Percentiles rank a stretch among this genome's conserved stretches.
Conservation (phyloP, 2,113 vertebrate species). For the Numida meleagris region DNA sequence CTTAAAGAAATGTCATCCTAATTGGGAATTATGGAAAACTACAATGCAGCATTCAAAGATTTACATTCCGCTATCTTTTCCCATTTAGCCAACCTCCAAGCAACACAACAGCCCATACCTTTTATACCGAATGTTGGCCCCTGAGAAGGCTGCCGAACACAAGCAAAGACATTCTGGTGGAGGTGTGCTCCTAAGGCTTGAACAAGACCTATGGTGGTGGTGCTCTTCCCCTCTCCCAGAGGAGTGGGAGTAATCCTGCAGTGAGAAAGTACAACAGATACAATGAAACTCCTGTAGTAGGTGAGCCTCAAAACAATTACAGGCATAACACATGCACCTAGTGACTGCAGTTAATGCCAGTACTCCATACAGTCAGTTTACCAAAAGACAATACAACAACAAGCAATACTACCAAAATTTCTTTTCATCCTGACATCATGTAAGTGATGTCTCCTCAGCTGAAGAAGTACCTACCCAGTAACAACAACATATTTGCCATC, state of each 20-base stretch:
- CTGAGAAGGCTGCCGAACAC: slow-evolving; percentile 97
- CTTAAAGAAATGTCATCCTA: neutral
- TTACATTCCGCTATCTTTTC: neutral
- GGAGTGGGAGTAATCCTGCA: slow-evolving; percentile 96
- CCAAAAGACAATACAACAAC: neutral
- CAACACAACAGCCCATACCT: slow-evolving; percentile 75
- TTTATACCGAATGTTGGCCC: slow-evolving; percentile 99
- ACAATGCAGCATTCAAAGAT: neutral
- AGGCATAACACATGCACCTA: neutral
- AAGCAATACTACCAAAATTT: neutral
- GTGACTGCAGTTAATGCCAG: neutral
- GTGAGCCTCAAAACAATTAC: neutral
- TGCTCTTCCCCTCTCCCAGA: slow-evolving; percentile 96
- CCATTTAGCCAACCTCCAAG: neutral
- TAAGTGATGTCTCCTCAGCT: neutral
- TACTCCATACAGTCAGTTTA: neutral
- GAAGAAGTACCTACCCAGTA: slow-evolving; percentile 84
- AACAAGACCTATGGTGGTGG: slow-evolving; percentile 92
- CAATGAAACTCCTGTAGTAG: neutral
- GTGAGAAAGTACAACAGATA: slow-evolving; percentile 17
- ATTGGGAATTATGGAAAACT: neutral
- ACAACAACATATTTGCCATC: slow-evolving; percentile 97
- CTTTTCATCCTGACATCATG: neutral
- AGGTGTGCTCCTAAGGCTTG: slow-evolving; percentile 95
- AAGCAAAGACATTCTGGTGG: slow-evolving; percentile 92